phyloP scores from a whole-genome alignment of 2,113 vertebrate genomes.

The Tetrax tetrax region DNA sequence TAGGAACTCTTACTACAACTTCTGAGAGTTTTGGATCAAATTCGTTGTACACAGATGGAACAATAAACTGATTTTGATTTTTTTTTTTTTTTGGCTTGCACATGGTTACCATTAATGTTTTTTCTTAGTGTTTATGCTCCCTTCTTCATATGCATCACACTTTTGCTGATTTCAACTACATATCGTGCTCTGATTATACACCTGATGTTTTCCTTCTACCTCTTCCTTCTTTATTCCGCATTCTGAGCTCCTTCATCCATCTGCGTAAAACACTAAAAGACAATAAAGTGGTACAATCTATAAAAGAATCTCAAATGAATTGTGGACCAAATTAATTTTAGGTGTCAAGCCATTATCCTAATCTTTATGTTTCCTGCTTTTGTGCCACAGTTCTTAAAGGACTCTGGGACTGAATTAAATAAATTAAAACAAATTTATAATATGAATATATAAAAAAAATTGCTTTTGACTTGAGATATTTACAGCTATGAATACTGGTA shows the following conservation, averaged over 20 bases:
- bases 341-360: not conserved
- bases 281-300: not conserved
- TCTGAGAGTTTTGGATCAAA: not conserved
- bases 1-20: not conserved
- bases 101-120: accelerated
- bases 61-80: not conserved
- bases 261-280: not conserved
- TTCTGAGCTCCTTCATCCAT: not conserved
- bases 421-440: not conserved
- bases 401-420: not conserved
- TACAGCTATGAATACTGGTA: not conserved
- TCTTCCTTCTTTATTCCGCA: not conserved
- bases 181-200: not conserved
- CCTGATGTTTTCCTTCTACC: not conserved
- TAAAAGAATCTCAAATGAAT: not conserved
- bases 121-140: not conserved
- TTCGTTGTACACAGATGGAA: not conserved
- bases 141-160: not conserved
- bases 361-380: not conserved
- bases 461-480: not conserved
- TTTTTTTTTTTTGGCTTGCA: not conserved
- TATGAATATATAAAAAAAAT: not conserved
- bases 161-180: not conserved
- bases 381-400: not conserved
- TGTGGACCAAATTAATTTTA: not conserved